phyloP scores from a whole-genome alignment of 2,113 vertebrate genomes.

The Paramisgurnus dabryanus region DNA sequence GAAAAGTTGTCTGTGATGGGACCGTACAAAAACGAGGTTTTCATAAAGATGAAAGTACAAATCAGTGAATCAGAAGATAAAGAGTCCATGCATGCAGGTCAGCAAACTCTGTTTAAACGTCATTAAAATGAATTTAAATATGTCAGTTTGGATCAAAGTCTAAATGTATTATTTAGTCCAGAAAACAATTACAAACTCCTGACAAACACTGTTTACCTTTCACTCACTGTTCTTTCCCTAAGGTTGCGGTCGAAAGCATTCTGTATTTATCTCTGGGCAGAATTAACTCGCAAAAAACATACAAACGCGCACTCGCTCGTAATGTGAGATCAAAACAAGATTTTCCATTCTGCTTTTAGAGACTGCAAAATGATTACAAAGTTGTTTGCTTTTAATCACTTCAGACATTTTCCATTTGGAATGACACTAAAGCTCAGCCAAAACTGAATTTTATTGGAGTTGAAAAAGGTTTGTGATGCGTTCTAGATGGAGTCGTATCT shows the following conservation, averaged over 20 bases:
- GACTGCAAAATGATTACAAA: constrained; percentile 37
- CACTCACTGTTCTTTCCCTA: constrained; percentile 52
- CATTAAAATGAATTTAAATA: constrained; percentile 70
- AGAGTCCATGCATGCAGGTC: constrained; percentile 21
- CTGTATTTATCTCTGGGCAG: constrained; percentile 11
- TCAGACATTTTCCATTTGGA: constrained; percentile 30
- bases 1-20: not conserved
- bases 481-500: constrained; percentile 48
- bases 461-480: constrained; percentile 37
- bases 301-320: constrained; percentile 9
- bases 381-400: constrained; percentile 39
- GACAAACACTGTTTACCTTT: constrained; percentile 65
- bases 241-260: constrained; percentile 10
- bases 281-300: constrained; percentile 25
- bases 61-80: constrained; percentile 21
- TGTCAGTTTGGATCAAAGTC: constrained; percentile 71
- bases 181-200: constrained; percentile 64
- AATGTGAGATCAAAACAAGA: constrained; percentile 40
- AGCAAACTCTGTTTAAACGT: constrained; percentile 60
- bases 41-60: constrained; percentile 11
- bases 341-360: constrained; percentile 41
- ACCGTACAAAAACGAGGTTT: not conserved
- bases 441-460: constrained; percentile 13
- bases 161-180: constrained; percentile 64
- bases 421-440: constrained; percentile 22